Evolutionary conservation across 2,797 vertebrate genomes (phyloP).

Genomic region (Heliangelus exortis): DNA sequence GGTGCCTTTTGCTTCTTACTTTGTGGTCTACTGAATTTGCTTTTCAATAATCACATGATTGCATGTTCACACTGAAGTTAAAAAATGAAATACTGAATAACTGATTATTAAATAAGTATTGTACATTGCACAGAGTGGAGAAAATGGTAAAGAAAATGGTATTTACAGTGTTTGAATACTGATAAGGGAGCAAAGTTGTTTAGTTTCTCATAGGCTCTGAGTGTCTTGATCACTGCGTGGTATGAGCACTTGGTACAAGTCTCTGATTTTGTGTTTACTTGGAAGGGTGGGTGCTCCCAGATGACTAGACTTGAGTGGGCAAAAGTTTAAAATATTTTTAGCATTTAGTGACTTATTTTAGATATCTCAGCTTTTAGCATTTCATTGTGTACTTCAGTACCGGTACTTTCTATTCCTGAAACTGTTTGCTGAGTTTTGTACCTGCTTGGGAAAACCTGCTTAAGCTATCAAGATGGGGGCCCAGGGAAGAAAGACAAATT

Average conservation of each 20-base stretch:
- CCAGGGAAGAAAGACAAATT: not conserved
- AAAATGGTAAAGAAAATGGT: not conserved
- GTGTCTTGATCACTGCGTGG: not conserved
- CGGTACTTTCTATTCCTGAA: not conserved
- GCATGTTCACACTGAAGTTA: not conserved
- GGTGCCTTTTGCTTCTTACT: not conserved
- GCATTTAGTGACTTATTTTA: not conserved
- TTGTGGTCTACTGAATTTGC: not conserved
- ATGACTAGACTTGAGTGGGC: not conserved
- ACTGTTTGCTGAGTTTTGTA: not conserved
- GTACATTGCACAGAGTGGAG: not conserved
- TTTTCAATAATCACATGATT: not conserved
- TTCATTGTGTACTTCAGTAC: not conserved
- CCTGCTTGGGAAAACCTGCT: not conserved
- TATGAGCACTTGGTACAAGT: not conserved
- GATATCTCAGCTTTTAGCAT: not conserved
- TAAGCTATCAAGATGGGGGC: not conserved
- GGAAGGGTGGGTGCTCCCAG: not conserved
- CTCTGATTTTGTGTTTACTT: not conserved
- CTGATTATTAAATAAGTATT: not conserved
- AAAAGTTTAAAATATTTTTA: not conserved
- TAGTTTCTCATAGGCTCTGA: not conserved
- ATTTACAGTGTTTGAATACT: not conserved
- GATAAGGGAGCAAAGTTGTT: not conserved
- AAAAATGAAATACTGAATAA: not conserved